Conservation (phyloP, 1,140 invertebrate species). For the Plutomurus gul region DNA sequence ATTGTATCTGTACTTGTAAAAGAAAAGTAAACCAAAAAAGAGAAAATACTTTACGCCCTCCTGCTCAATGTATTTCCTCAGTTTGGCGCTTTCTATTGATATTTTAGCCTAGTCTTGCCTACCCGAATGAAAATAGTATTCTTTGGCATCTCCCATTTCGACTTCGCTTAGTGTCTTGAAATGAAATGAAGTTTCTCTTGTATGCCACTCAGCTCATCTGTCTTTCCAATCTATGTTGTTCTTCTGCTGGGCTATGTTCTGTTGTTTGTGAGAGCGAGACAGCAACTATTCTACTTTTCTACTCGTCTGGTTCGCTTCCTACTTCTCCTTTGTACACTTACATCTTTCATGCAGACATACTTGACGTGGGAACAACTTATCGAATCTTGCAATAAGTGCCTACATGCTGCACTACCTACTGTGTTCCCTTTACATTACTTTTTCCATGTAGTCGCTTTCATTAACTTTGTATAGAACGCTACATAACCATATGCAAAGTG, state of each 20-base stretch:
- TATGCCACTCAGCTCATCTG: constrained; percentile 34
- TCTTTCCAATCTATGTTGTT: constrained; percentile 19
- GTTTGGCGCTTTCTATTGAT: constrained; percentile 29
- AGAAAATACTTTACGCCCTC: constrained; percentile 26
- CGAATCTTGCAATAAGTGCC: no score
- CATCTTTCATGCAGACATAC: not conserved
- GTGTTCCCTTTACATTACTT: no score
- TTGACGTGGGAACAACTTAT: not conserved
- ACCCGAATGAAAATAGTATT: not conserved
- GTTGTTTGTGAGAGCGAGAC: not conserved
- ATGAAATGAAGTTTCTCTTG: constrained; percentile 21
- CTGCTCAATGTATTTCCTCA: constrained; percentile 13
- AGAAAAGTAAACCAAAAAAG: not conserved
- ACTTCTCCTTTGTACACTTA: no score
- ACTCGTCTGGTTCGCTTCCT: not conserved
- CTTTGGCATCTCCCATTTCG: not conserved
- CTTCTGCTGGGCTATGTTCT: not conserved
- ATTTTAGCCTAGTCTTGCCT: constrained; percentile 12
- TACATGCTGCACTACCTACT: no score
- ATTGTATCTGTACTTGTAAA: not conserved
- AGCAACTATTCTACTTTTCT: not conserved
- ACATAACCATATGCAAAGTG: no score
- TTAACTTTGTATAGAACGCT: no score
- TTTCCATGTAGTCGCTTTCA: no score
- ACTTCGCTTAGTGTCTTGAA: not conserved